phyloP scores from a whole-genome alignment of 2,888 invertebrate species.

The Callosobruchus maculatus region DNA sequence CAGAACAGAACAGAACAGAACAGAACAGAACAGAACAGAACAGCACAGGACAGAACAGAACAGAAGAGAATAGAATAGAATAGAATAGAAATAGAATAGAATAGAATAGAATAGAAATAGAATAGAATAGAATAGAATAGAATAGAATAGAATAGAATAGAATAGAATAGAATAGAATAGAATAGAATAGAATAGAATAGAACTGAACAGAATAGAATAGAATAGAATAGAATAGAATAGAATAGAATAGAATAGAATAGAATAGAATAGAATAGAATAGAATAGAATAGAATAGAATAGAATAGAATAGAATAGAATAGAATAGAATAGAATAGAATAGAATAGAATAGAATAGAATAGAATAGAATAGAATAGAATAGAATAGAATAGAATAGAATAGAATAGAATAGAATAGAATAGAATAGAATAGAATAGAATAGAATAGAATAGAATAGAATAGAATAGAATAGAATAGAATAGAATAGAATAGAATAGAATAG shows the following conservation, averaged over 20 bases:
- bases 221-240: conserved; percentile 8
- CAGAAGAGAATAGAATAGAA: too few relatives aligned
- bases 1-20: conserved; percentile 11
- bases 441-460: conserved; percentile 3
- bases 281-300: conserved; percentile 10
- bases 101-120: neutral
- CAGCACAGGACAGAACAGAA: conserved; percentile 5
- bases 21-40: conserved; percentile 10
- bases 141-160: conserved; percentile 3
- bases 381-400: conserved; percentile 2
- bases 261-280: conserved; percentile 11
- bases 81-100: conserved; percentile 5
- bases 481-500: conserved; percentile 3
- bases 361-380: conserved; percentile 2
- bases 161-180: too few relatives aligned
- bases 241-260: conserved; percentile 9
- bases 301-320: conserved; percentile 9
- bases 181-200: conserved; percentile 3
- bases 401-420: conserved; percentile 3
- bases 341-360: conserved; percentile 3
- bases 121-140: conserved; percentile 4
- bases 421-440: conserved; percentile 1
- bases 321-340: conserved; percentile 1
- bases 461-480: conserved; percentile 2
- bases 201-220: conserved; percentile 4